Evolutionary conservation across 1,140 invertebrate genomes (phyloP).

Genomic region (Drosophila watanabei): DNA sequence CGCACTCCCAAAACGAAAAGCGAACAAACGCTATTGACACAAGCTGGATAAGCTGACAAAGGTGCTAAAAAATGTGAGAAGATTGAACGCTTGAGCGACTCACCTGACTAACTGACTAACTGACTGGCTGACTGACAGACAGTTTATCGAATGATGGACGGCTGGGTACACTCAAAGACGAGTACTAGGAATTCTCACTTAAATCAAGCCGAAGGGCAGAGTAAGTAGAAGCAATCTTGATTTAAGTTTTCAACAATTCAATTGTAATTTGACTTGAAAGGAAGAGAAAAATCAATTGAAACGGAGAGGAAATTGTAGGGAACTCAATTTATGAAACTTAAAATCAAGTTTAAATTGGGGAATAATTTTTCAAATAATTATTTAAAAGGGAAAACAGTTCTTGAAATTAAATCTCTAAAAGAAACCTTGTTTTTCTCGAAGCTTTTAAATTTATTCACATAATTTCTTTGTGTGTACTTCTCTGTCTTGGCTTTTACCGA

Average conservation of each 20-base stretch:
- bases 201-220: not conserved
- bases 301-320: not conserved
- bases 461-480: constrained; percentile 1
- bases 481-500: not conserved
- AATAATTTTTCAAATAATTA: not conserved
- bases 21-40: constrained; percentile 55
- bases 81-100: constrained; percentile 48
- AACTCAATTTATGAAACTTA: no score
- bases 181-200: constrained; percentile 1
- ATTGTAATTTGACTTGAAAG: not conserved
- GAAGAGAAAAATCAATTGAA: not conserved
- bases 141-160: constrained; percentile 52
- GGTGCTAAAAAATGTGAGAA: constrained; percentile 60
- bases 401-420: not conserved
- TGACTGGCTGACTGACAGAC: constrained; percentile 38
- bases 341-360: not conserved
- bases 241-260: not conserved
- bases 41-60: constrained; percentile 51
- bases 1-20: constrained; percentile 26
- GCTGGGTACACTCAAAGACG: constrained; percentile 11
- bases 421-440: not conserved
- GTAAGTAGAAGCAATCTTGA: not conserved
- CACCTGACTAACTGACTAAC: constrained; percentile 36
- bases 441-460: fast-evolving
- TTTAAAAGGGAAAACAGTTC: not conserved